A percentile compares a stretch with the other conserved stretches of the same genome.
phyloP scores from a whole-genome alignment of 2,113 vertebrate genomes.

The Aythya baeri region DNA sequence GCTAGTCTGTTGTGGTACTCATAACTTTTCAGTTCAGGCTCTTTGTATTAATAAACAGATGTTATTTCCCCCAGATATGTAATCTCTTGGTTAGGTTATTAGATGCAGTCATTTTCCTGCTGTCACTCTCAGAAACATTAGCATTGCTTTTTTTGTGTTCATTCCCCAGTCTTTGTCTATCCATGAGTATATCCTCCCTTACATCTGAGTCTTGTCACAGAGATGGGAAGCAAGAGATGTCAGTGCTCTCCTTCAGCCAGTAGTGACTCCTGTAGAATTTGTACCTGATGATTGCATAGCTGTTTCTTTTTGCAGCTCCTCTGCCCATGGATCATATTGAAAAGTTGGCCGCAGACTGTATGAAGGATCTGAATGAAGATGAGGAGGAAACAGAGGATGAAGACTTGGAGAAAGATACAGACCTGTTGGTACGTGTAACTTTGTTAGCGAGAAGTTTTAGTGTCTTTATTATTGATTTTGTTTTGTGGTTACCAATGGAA shows the following conservation, averaged over 20 bases:
- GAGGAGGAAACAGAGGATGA: slow-evolving; percentile 85
- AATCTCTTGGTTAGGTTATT: background rate
- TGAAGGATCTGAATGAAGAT: slow-evolving; percentile 89
- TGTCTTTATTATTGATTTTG: background rate
- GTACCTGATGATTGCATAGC: background rate
- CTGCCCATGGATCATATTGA: slow-evolving; percentile 94
- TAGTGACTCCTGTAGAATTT: background rate
- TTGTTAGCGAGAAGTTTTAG: background rate
- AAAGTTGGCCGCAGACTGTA: slow-evolving; percentile 92
- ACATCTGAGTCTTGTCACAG: accelerated
- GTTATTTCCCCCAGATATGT: background rate
- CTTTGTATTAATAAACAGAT: background rate
- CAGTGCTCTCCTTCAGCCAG: background rate
- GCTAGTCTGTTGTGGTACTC: background rate
- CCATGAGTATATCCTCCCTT: background rate
- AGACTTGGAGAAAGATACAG: slow-evolving; percentile 79
- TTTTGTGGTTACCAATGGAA: background rate
- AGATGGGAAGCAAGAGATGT: background rate
- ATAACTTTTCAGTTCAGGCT: background rate
- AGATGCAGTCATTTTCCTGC: background rate
- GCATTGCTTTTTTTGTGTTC: background rate
- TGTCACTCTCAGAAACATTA: background rate
- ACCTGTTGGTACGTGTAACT: slow-evolving; percentile 84
- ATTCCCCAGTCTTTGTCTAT: background rate
- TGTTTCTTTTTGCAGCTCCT: slow-evolving; percentile 78